Evolutionary conservation across 35 echinoderm and acorn worm genomes (phyloP).

Genomic region (Chiridota heheva): DNA sequence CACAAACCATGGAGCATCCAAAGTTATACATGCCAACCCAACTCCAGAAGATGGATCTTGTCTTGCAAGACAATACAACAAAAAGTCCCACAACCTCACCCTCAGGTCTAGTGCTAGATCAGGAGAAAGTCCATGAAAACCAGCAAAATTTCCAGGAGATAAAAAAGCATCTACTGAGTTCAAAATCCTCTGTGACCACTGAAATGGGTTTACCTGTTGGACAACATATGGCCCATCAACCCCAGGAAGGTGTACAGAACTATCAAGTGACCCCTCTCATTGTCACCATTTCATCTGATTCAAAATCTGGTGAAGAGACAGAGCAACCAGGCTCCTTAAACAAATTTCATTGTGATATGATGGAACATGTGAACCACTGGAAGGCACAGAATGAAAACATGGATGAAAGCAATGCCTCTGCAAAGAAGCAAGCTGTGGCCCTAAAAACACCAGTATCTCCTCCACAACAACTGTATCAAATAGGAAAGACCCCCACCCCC

Average conservation of each 20-base stretch:
- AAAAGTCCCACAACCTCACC: no score
- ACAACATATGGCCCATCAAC: neutral
- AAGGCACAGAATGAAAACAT: slow-evolving; percentile 44
- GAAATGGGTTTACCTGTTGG: neutral
- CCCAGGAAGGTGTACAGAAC: neutral
- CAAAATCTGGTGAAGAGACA: neutral
- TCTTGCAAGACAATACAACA: no score
- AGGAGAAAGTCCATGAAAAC: no score
- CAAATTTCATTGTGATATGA: slow-evolving; percentile 38
- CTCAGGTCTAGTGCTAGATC: no score
- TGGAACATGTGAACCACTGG: slow-evolving; percentile 55
- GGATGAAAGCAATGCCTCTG: no score
- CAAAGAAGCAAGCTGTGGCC: no score
- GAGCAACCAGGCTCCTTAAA: neutral
- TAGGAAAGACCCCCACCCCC: no score
- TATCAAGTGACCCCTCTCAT: neutral
- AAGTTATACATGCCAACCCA: no score
- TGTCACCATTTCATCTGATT: neutral
- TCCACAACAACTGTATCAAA: no score
- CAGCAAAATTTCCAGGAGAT: slow-evolving; percentile 43
- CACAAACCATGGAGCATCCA: no score
- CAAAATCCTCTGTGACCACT: neutral
- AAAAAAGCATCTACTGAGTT: slow-evolving; percentile 32
- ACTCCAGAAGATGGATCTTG: no score
- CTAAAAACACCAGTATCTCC: no score